phyloP scores from a whole-genome alignment of 2,113 vertebrate species.

The Megaptera novaeangliae region DNA sequence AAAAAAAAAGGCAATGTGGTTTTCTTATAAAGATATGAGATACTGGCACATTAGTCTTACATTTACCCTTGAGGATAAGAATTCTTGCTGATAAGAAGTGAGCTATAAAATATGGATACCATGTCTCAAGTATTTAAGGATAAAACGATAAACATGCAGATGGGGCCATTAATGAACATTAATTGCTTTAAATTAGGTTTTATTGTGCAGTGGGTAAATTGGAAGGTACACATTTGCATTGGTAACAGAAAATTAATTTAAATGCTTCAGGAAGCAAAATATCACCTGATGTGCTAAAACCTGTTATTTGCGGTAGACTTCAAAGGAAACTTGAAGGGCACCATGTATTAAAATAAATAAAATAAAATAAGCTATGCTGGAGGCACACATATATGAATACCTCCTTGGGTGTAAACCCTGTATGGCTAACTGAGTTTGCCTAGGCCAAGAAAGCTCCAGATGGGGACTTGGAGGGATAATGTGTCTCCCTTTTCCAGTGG shows the following conservation, averaged over 20 bases:
- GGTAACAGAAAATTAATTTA: slow-evolving; percentile 77
- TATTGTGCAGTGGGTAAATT: slow-evolving; percentile 76
- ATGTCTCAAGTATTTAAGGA: slow-evolving; percentile 74
- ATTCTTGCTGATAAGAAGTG: slow-evolving; percentile 63
- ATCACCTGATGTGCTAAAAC: slow-evolving; percentile 75
- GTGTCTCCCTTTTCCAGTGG: not conserved
- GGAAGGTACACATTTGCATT: slow-evolving; percentile 78
- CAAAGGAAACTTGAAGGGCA: slow-evolving; percentile 49
- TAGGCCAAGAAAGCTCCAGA: not conserved
- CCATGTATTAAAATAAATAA: slow-evolving; percentile 31
- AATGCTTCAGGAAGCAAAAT: slow-evolving; percentile 76
- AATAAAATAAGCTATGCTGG: not conserved
- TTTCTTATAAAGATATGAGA: slow-evolving; percentile 2
- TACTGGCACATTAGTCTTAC: slow-evolving; percentile 30
- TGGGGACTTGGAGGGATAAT: not conserved
- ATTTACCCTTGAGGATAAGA: slow-evolving; percentile 62
- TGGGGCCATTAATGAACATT: slow-evolving; percentile 78
- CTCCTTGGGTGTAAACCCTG: not conserved
- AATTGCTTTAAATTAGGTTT: slow-evolving; percentile 78
- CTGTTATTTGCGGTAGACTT: slow-evolving; percentile 61
- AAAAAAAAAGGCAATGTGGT: not conserved
- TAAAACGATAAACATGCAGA: slow-evolving; percentile 76
- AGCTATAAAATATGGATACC: slow-evolving; percentile 68
- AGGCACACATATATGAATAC: not conserved
- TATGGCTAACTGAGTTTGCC: not conserved